Base-by-base conservation (phyloP, 2,797 vertebrate genomes). In the Erpetoichthys calabaricus region DNA sequence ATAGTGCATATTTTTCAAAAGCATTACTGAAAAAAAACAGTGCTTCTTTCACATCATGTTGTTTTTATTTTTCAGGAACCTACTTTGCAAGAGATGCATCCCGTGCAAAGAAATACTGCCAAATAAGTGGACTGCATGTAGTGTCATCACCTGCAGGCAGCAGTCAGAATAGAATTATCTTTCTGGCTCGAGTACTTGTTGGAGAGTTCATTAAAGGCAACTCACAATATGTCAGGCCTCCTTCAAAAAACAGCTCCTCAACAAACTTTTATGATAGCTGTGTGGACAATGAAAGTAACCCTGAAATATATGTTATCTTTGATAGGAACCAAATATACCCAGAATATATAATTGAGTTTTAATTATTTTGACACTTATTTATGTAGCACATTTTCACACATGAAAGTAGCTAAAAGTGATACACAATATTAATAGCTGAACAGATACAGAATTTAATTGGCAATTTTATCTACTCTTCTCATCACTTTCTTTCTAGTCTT, bases 251-350 rank as follows among this genome's bases (percentile, higher is more conserved):
- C 5, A 85, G 86, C 60, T 94, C 89, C 73, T 89, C 92, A 68
- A 86, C 91, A 69, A 95, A 96, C 78, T 85, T 97, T 53, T 98
- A 88, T 7, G 95, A 98, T 83, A 97, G 93, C 73, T 97, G 95
- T 46, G 95, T 98, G 75, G 95, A 98, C 63, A 91, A 94, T 8
- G 80, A 85, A 62, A 86, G 84, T 74, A 94, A 91, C 65, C 95
- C 95, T 67, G 94, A 91, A 82, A 94, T 98, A 71, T 97, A 91
- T 62, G 94, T 98, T 46, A 89, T 98, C 67, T 98, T 98, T 57
- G 95, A 98, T 77, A 89, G 89, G 78, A 97, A 97, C 76, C 95
- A 98, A 76, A 92, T 96, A 69, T 98, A 98, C 64, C 95, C 95
- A 0, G 95, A 98, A 67, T 98, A 98, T 75, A 77, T 98, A 66